These are phyloP conservation scores for Trichopoda pennipes DNA, from an alignment of 2,888 invertebrate genomes.

Conservation along the genomic window DNA sequence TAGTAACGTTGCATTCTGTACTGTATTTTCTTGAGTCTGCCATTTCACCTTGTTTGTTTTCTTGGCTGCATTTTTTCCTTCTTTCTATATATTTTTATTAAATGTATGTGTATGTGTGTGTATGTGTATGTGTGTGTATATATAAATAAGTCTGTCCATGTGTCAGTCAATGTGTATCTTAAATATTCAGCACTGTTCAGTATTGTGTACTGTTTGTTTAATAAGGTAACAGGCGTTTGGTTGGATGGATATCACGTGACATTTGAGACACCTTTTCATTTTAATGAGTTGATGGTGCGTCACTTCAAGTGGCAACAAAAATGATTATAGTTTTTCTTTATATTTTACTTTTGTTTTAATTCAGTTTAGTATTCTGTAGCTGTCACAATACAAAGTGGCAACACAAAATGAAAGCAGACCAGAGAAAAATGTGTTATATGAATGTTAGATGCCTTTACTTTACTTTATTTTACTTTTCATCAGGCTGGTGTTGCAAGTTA, in stretches of 20 bases:
- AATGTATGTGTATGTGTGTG: conserved; percentile 16
- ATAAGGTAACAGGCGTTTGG: conserved; percentile 70
- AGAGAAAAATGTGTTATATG: conserved; percentile 36
- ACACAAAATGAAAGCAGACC: neutral
- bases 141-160: conserved; percentile 14
- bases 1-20: conserved; percentile 48
- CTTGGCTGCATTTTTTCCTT: conserved; percentile 15
- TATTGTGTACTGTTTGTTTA: conserved; percentile 59
- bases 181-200: conserved; percentile 38
- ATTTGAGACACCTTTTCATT: conserved; percentile 76
- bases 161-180: conserved; percentile 35
- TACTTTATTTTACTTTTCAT: no score
- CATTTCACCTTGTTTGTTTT: conserved; percentile 48
- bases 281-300: conserved; percentile 69
- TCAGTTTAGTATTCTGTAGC: conserved; percentile 20
- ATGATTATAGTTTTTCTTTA: conserved; percentile 62
- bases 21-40: conserved; percentile 36
- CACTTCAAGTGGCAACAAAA: conserved; percentile 66
- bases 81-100: conserved; percentile 29
- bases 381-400: conserved; percentile 16
- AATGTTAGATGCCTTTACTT: conserved; percentile 51
- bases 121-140: neutral
- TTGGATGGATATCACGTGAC: conserved; percentile 74
- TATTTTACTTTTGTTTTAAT: conserved; percentile 32
- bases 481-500: conserved; percentile 67